Percentiles rank a stretch among this genome's conserved stretches.
phyloP scores from a whole-genome alignment of 2,113 vertebrate genomes.

The Chrysemys picta region DNA sequence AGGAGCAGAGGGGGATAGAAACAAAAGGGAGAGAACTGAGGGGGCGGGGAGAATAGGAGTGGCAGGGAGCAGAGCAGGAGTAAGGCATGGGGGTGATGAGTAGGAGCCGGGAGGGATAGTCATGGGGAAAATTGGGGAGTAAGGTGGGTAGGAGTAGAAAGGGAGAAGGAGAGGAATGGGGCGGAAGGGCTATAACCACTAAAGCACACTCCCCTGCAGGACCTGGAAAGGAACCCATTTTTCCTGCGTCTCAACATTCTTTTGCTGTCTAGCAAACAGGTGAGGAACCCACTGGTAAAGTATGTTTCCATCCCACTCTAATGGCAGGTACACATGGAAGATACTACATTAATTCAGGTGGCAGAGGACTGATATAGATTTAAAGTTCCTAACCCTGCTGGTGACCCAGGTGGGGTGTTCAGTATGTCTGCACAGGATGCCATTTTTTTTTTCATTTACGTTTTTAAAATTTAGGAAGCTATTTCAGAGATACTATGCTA shows the following conservation, averaged over 20 bases:
- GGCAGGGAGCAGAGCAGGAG: background rate
- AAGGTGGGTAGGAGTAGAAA: background rate
- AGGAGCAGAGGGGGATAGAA: background rate
- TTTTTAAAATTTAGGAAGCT: too few species aligned
- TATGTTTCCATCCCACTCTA: too few species aligned
- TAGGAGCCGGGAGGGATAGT: background rate
- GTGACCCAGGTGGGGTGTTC: too few species aligned
- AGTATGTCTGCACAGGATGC: too few species aligned
- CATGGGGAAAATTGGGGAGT: background rate
- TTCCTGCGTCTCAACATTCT: background rate
- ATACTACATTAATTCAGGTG: too few species aligned
- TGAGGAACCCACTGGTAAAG: too few species aligned
- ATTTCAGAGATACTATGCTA: too few species aligned
- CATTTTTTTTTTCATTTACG: too few species aligned
- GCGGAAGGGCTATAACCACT: background rate
- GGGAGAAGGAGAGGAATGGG: background rate
- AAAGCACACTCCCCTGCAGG: background rate
- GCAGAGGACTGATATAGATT: too few species aligned
- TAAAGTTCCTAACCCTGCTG: too few species aligned
- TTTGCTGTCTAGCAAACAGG: background rate
- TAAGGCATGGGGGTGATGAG: background rate
- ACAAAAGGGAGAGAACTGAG: background rate
- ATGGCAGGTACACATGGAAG: too few species aligned
- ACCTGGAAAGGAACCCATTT: background rate
- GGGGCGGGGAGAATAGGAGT: background rate